A percentile compares a stretch with the other conserved stretches of the same genome.
These are phyloP conservation scores for Fragum whitleyi DNA, from an alignment of 2,888 invertebrate genomes.

Conservation along the genomic window DNA sequence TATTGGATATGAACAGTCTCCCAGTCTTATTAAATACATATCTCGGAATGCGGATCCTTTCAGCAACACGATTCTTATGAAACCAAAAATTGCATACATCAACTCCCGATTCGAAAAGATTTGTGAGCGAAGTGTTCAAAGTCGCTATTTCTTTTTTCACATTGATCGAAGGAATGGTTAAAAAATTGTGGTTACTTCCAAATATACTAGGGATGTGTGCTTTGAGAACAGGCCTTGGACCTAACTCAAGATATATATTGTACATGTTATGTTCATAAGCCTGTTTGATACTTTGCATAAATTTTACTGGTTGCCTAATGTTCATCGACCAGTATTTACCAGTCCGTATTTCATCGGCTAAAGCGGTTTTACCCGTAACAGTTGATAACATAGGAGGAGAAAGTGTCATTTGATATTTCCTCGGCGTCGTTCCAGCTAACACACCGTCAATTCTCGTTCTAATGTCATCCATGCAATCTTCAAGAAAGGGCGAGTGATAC, in stretches of 20 bases:
- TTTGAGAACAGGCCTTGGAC: constrained; percentile 68
- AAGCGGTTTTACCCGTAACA: constrained; percentile 61
- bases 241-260: constrained; percentile 74
- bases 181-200: background rate
- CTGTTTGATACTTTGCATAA: constrained; percentile 63
- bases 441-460: background rate
- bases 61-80: no score
- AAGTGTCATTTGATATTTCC: constrained; percentile 14
- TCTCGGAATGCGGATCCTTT: constrained; percentile 32
- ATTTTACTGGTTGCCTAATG: constrained; percentile 68
- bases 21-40: constrained; percentile 23
- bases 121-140: background rate
- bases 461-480: constrained; percentile 48
- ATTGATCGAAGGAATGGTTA: constrained; percentile 15
- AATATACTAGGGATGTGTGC: constrained; percentile 26
- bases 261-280: constrained; percentile 24
- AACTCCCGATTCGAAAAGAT: constrained; percentile 23
- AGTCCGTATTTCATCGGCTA: constrained; percentile 48
- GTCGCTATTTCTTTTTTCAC: background rate
- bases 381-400: constrained; percentile 64
- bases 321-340: constrained; percentile 73
- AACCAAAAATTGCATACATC: background rate
- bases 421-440: background rate
- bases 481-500: constrained; percentile 72
- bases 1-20: no score